These are phyloP conservation scores for Momotus momota DNA, from an alignment of 2,797 vertebrate genomes.

Conservation along the genomic window DNA sequence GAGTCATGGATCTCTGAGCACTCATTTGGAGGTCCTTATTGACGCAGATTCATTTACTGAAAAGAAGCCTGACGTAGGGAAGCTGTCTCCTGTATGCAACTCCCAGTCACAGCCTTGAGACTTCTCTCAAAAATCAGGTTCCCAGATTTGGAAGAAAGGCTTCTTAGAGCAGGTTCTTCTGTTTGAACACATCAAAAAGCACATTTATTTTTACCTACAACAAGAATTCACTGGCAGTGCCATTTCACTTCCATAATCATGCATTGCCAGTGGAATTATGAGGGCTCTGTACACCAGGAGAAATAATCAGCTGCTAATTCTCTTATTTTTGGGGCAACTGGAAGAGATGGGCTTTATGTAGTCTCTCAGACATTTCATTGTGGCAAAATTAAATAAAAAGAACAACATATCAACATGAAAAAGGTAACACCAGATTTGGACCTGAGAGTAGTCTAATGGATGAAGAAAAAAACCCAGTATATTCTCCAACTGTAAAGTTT, in stretches of 20 bases:
- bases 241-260: neutral
- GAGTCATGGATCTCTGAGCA: conserved; percentile 14
- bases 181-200: neutral
- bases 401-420: neutral
- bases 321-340: neutral
- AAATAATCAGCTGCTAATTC: neutral
- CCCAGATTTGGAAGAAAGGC: neutral
- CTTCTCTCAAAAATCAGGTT: neutral
- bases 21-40: neutral
- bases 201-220: neutral
- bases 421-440: neutral
- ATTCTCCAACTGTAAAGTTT: neutral
- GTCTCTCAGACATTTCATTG: neutral
- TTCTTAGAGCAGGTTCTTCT: neutral
- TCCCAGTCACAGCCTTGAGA: neutral
- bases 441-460: neutral
- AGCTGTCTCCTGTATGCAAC: neutral
- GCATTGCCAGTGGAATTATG: neutral
- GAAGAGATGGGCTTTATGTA: neutral
- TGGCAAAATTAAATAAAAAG: neutral
- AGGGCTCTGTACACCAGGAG: neutral
- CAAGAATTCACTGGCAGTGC: neutral
- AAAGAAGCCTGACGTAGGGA: neutral
- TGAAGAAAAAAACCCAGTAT: neutral
- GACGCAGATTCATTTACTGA: neutral